Conservation (phyloP, 1,140 invertebrate genomes). For the Drosophila tristis region DNA sequence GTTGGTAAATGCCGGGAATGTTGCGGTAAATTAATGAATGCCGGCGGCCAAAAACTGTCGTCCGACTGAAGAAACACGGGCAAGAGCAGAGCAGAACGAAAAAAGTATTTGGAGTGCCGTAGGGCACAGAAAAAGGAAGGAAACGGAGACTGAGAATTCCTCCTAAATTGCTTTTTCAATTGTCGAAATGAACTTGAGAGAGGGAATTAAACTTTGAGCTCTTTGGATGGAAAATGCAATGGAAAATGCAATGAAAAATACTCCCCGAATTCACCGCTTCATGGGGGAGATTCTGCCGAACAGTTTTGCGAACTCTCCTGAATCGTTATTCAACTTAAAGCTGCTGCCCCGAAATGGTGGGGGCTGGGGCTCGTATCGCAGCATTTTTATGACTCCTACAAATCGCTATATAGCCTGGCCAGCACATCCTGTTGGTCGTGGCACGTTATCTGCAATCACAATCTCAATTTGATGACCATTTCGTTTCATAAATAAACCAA, state of each 20-base stretch:
- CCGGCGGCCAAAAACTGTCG: background rate
- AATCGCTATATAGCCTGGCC: constrained; percentile 5
- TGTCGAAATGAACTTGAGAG: constrained; percentile 10
- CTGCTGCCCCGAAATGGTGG: background rate
- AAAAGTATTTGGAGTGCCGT: too few species aligned
- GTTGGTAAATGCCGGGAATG: constrained; percentile 45
- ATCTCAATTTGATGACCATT: constrained; percentile 74
- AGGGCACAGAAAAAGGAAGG: background rate
- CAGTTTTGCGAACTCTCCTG: background rate
- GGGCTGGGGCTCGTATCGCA: background rate
- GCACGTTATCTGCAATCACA: constrained; percentile 54
- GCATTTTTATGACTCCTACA: constrained; percentile 1
- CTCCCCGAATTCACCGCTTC: too few species aligned
- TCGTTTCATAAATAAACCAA: constrained; percentile 73
- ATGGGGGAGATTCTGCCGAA: background rate
- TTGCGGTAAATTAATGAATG: constrained; percentile 61
- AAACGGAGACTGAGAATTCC: background rate
- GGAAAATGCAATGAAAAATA: too few species aligned
- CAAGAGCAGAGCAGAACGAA: too few species aligned
- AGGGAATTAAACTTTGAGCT: constrained; percentile 20
- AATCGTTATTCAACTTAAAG: background rate
- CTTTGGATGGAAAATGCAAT: constrained; percentile 7
- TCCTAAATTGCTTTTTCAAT: constrained; percentile 37
- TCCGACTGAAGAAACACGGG: too few species aligned
- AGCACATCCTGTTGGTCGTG: constrained; percentile 19